Percentiles rank a stretch among this genome's conserved stretches.
Evolutionary conservation across 2,888 invertebrate genomes (phyloP).

Genomic region (Lomographa bimaculata): DNA sequence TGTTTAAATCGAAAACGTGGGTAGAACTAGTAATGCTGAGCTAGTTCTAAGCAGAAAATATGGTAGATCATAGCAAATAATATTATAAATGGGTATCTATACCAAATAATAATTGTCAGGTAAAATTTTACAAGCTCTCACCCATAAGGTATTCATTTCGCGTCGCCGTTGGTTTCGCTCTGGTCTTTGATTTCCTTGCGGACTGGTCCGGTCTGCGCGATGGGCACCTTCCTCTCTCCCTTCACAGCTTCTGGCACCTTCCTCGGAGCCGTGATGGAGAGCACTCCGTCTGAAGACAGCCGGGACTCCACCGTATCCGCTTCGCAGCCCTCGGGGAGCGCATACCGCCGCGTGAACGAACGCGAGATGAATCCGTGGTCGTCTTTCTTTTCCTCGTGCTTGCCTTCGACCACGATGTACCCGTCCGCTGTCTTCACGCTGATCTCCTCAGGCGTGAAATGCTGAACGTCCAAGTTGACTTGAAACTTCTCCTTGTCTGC

Average conservation of each 20-base stretch:
- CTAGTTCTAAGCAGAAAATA: too few relatives aligned
- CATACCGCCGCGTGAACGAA: constrained; percentile 89
- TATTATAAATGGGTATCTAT: too few relatives aligned
- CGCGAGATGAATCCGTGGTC: constrained; percentile 89
- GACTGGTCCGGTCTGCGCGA: constrained; percentile 85
- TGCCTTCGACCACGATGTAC: constrained; percentile 88
- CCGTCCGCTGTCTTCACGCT: constrained; percentile 89
- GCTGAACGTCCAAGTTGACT: constrained; percentile 89
- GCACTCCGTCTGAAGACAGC: constrained; percentile 89
- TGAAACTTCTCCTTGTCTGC: constrained; percentile 74
- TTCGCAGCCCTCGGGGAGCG: constrained; percentile 88
- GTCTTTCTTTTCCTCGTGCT: constrained; percentile 90
- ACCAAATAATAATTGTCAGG: too few relatives aligned
- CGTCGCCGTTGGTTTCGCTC: constrained; percentile 48
- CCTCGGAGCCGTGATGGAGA: constrained; percentile 87
- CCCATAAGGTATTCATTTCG: constrained; percentile 14
- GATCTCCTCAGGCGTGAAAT: constrained; percentile 90
- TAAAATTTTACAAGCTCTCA: too few relatives aligned
- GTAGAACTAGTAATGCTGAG: too few relatives aligned
- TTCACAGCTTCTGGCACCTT: constrained; percentile 55
- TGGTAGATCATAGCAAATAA: too few relatives aligned
- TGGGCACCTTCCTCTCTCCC: constrained; percentile 81
- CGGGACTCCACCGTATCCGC: constrained; percentile 87
- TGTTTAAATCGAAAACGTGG: too few relatives aligned
- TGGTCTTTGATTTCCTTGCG: constrained; percentile 80